These are phyloP conservation scores for Epicampocera succincta DNA, from an alignment of 2,888 invertebrate genomes.

Conservation along the genomic window DNA sequence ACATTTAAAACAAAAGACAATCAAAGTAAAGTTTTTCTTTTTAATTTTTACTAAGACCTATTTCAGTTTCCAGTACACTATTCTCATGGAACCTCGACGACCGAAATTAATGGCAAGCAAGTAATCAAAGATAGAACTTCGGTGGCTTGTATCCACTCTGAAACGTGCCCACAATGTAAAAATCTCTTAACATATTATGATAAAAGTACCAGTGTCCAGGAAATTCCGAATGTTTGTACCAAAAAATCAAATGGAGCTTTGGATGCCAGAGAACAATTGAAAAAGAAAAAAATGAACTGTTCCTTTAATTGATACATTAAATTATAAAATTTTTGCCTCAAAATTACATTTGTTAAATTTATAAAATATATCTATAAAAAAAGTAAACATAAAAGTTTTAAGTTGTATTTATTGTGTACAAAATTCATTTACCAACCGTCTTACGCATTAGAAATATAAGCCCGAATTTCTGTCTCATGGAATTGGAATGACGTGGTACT, in stretches of 20 bases:
- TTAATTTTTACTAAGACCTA: no score
- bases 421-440: no score
- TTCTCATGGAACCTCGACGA: conserved; percentile 73
- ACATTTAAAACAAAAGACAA: no score
- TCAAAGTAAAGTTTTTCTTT: no score
- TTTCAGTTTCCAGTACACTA: conserved; percentile 71
- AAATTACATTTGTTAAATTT: neutral
- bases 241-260: conserved; percentile 26
- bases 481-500: no score
- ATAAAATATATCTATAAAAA: neutral
- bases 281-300: conserved; percentile 67
- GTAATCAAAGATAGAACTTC: neutral
- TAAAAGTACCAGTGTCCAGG: conserved; percentile 68
- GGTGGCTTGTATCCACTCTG: conserved; percentile 18
- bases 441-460: no score
- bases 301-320: neutral
- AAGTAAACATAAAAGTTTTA: neutral
- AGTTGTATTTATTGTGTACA: no score
- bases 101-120: conserved; percentile 56
- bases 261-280: conserved; percentile 70
- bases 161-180: conserved; percentile 32
- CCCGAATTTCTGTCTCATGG: no score
- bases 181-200: conserved; percentile 43
- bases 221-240: conserved; percentile 12
- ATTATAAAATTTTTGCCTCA: neutral